Evolutionary conservation across 2,888 invertebrate genomes (phyloP).

Genomic region (Anarsia innoxiella): DNA sequence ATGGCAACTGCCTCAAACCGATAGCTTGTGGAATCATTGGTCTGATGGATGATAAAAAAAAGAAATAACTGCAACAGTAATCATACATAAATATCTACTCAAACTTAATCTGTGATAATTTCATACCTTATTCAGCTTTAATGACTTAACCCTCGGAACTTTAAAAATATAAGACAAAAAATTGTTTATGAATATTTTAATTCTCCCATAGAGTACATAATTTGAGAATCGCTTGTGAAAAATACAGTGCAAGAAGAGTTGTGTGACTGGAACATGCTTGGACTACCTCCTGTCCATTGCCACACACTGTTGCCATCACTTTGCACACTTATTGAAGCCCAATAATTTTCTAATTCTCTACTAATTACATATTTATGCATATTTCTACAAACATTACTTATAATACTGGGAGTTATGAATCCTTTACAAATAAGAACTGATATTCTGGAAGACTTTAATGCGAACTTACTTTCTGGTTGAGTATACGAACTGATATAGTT

Average conservation of each 20-base stretch:
- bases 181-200: conserved; percentile 58
- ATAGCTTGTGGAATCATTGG: conserved; percentile 94
- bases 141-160: too few species aligned
- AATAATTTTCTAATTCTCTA: conserved; percentile 42
- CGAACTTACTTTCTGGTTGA: conserved; percentile 41
- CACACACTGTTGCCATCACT: conserved; percentile 50
- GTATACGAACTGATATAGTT: conserved; percentile 51
- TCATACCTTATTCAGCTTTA: background rate
- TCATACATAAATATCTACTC: too few species aligned
- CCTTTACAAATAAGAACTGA: conserved; percentile 46
- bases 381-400: conserved; percentile 33
- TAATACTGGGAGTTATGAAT: conserved; percentile 37
- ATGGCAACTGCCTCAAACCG: conserved; percentile 96
- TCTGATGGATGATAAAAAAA: too few species aligned
- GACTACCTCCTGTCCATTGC: conserved; percentile 42
- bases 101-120: too few species aligned
- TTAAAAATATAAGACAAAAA: background rate
- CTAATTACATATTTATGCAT: conserved; percentile 36
- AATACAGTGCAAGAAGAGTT: conserved; percentile 50
- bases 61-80: too few species aligned
- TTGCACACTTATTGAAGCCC: conserved; percentile 52
- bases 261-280: conserved; percentile 50
- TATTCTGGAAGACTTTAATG: conserved; percentile 46
- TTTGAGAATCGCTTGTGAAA: conserved; percentile 33
- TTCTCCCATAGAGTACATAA: conserved; percentile 47